Base-by-base conservation (phyloP, 2,888 invertebrate genomes). In the Pelosia muscerda region DNA sequence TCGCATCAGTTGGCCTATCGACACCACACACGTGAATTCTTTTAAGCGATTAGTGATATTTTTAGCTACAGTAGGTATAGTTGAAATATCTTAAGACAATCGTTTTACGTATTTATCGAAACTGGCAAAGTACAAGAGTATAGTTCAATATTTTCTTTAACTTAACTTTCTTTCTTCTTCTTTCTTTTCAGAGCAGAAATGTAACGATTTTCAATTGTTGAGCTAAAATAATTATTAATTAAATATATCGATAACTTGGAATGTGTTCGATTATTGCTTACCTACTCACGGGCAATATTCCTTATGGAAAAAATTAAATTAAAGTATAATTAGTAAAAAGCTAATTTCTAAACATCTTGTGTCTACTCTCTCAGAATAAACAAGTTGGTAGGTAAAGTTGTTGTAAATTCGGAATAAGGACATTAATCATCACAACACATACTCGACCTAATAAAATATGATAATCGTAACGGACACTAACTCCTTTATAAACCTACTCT, bases 1-100 rank as follows among this genome's bases (percentile, higher is more conserved):
- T 90, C 88, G 88, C 88, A 86, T 86, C 86, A 87, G 82, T 86
- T 85, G 82, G 78, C 77, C 57, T 8, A 28, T 31, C 68, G 57
- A 66, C 66, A 54, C 66, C 63, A 38, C 62, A 72, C 76, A 73
- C 80, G 70, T 61, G 57, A 77, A 58, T 60, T 66, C 25, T 70
- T 68, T 65, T 70, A 70, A 67, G 53, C 28, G 54, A 31, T 8
- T 22, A 19, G 5, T 15, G 19, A 49, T 23, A n/a, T 54, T 61
- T 31, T 59, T 59, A 66, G 60, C 63, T 26, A 53, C 10, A 61
- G 19, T 34, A 11, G 4, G 4, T 6, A 28, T 4, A n/a, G 1
- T 6, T 0, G 54, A 55, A 53, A 15, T n/a, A 0, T 49, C n/a
- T n/a, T n/a, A 8, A 9, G n/a, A 49, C 19, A 42, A 42, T 19